These are phyloP conservation scores for Hypselothyrea guttata DNA, from an alignment of 2,888 invertebrate genomes.

Conservation along the genomic window DNA sequence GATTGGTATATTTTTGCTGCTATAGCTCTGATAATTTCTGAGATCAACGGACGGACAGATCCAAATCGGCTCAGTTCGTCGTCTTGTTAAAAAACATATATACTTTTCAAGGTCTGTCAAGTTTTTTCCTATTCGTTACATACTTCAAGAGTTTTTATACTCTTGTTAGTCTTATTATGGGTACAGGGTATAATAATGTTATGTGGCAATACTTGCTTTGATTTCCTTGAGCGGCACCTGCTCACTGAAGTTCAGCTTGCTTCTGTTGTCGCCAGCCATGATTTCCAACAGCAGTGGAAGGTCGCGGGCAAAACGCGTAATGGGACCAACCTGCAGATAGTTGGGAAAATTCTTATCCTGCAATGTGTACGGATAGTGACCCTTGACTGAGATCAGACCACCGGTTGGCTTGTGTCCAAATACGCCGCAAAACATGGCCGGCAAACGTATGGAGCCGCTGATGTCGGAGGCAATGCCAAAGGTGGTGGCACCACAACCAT, in stretches of 20 bases:
- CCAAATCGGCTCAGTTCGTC: too few relatives aligned
- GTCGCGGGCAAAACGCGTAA: conserved; percentile 90
- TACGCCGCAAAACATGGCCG: conserved; percentile 92
- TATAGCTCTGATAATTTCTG: too few relatives aligned
- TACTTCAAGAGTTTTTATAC: too few relatives aligned
- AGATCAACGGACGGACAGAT: too few relatives aligned
- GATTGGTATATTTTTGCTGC: too few relatives aligned
- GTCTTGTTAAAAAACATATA: too few relatives aligned
- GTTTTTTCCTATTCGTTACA: too few relatives aligned
- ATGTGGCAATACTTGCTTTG: conserved; percentile 79
- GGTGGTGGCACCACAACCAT: conserved; percentile 89
- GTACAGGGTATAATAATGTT: too few relatives aligned
- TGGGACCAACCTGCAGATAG: conserved; percentile 87
- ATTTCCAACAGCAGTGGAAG: conserved; percentile 86
- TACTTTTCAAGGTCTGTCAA: too few relatives aligned
- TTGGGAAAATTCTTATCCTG: conserved; percentile 83
- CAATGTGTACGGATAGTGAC: conserved; percentile 85
- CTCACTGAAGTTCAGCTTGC: conserved; percentile 82
- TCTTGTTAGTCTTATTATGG: too few relatives aligned
- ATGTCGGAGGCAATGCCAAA: conserved; percentile 93
- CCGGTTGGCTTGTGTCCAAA: conserved; percentile 94
- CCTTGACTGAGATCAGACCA: conserved; percentile 85
- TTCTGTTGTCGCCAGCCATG: conserved; percentile 84
- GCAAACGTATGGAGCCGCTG: conserved; percentile 93
- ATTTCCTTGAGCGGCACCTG: conserved; percentile 83